Conservation (phyloP, 2,797 vertebrate species). For the Cryptoblepharus egeriae region DNA sequence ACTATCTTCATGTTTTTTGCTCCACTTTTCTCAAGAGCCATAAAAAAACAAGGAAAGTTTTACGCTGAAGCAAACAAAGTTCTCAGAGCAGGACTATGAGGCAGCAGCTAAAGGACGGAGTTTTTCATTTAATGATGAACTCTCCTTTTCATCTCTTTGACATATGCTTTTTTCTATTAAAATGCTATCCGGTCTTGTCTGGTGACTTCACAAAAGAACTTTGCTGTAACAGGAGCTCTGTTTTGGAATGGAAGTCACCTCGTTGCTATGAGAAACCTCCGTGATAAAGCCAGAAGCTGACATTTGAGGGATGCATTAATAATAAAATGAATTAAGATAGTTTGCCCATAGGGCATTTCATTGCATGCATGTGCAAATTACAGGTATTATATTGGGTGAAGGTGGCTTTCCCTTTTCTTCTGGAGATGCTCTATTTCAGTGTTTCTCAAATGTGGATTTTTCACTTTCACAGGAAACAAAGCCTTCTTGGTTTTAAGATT, state of each 20-base stretch:
- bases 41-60: constrained; percentile 45
- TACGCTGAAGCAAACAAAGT: constrained; percentile 40
- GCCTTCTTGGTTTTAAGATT: no score
- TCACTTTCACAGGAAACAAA: not conserved
- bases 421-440: not conserved
- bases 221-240: constrained; percentile 17
- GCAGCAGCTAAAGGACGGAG: constrained; percentile 2
- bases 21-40: constrained; percentile 35
- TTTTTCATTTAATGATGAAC: constrained; percentile 6
- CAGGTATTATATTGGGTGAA: not conserved
- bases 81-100: constrained; percentile 15
- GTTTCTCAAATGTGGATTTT: constrained; percentile 12
- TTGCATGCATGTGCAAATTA: constrained; percentile 5
- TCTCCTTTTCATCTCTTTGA: constrained; percentile 27
- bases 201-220: not conserved
- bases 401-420: not conserved
- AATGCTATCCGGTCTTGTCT: not conserved
- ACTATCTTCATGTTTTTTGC: constrained; percentile 51
- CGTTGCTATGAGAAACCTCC: not conserved
- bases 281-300: constrained; percentile 9
- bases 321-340: constrained; percentile 16
- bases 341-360: constrained; percentile 33
- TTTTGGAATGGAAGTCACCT: constrained; percentile 16
- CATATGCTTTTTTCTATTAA: not conserved
- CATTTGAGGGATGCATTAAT: constrained; percentile 31